Evolutionary conservation across 2,113 vertebrate genomes (phyloP).

Genomic region (Rhinopomastus cyanomelas): DNA sequence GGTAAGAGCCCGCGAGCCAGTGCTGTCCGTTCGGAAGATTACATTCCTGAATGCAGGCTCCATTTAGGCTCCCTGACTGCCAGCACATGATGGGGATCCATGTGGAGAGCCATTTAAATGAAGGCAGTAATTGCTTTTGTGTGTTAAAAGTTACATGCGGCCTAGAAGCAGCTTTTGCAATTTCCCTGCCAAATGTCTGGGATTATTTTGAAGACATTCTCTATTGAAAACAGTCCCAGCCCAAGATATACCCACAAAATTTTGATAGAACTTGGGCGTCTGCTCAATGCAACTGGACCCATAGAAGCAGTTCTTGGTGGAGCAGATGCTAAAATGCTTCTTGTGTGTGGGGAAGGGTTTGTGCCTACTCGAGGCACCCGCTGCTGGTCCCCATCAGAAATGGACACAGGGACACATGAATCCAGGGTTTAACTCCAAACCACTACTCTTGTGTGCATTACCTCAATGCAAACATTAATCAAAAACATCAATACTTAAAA

Average conservation of each 20-base stretch:
- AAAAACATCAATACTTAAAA: neutral
- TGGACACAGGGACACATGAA: neutral
- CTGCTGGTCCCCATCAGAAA: neutral
- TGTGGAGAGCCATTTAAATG: neutral
- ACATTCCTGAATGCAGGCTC: neutral
- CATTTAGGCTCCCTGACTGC: neutral
- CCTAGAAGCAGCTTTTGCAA: slow-evolving; percentile 15
- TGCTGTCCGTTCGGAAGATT: neutral
- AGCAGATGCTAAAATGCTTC: neutral
- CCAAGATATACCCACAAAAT: fast-evolving
- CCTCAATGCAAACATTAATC: neutral
- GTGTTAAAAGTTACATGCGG: neutral
- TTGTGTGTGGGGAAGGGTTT: neutral
- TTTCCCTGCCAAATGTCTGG: slow-evolving; percentile 43
- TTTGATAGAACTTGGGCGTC: neutral
- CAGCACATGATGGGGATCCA: neutral
- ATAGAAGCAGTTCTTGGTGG: neutral
- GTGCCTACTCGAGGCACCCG: neutral
- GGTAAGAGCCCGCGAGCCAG: neutral
- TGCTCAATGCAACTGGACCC: neutral
- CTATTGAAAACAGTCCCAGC: neutral
- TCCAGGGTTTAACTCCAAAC: neutral
- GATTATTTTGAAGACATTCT: neutral
- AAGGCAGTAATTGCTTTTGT: neutral
- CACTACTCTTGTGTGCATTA: fast-evolving